Evolutionary conservation across 23 tunicate species (phyloP).

Genomic region (Styela plicata): DNA sequence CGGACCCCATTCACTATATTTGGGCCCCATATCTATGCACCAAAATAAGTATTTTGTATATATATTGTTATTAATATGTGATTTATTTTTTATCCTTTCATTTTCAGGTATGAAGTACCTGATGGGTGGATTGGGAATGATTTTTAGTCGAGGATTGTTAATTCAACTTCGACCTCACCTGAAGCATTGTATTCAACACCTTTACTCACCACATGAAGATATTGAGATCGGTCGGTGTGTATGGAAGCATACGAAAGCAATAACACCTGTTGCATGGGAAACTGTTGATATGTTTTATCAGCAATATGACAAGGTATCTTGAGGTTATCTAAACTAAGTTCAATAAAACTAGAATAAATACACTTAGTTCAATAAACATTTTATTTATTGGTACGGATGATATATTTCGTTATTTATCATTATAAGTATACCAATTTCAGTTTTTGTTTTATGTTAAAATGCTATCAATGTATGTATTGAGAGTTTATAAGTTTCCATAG

Average conservation of each 20-base stretch:
- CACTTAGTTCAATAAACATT: too few species aligned
- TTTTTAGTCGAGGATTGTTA: conserved; percentile 79
- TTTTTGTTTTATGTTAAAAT: too few species aligned
- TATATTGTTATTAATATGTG: background rate
- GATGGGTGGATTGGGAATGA: conserved; percentile 98
- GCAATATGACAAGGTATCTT: conserved; percentile 77
- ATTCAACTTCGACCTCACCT: conserved; percentile 55
- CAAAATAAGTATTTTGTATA: too few species aligned
- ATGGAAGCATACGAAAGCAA: conserved; percentile 34
- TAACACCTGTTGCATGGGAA: conserved; percentile 34
- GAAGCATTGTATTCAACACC: conserved; percentile 75
- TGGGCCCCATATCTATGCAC: too few species aligned
- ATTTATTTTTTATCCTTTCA: too few species aligned
- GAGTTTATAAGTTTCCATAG: too few species aligned
- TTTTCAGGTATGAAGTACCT: conserved; percentile 77
- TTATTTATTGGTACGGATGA: too few species aligned
- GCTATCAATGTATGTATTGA: too few species aligned
- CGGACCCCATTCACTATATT: background rate
- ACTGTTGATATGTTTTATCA: conserved; percentile 66
- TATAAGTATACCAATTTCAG: too few species aligned
- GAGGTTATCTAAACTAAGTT: too few species aligned
- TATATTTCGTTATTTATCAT: too few species aligned
- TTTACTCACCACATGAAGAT: conserved; percentile 94
- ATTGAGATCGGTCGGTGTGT: conserved; percentile 82
- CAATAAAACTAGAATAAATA: too few species aligned